Percentiles rank a stretch among this genome's conserved stretches.
Conservation (phyloP, 2,113 vertebrate genomes). For the Takifugu flavidus region DNA sequence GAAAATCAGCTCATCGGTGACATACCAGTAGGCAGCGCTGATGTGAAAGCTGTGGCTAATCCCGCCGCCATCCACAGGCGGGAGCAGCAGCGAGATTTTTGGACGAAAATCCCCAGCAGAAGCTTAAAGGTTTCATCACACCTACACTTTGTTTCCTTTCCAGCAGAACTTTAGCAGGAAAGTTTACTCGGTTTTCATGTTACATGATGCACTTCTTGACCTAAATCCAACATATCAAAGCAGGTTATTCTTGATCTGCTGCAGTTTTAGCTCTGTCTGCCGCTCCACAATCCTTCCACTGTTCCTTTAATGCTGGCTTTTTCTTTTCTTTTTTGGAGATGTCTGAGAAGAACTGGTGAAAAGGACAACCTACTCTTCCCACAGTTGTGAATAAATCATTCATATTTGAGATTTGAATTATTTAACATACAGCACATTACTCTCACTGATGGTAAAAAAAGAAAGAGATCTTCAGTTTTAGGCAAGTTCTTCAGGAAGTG, state of each 20-base stretch:
- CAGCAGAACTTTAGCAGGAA: constrained; percentile 11
- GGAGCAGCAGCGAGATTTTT: constrained; percentile 8
- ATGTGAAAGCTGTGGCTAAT: constrained; percentile 28
- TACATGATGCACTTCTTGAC: constrained; percentile 17
- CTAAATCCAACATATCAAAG: constrained; percentile 24
- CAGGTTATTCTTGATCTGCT: constrained; percentile 22
- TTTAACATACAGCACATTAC: constrained; percentile 63
- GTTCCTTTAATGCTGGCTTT: constrained; percentile 18
- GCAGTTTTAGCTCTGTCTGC: constrained; percentile 13
- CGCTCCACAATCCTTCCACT: not conserved
- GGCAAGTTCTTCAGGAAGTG: constrained; percentile 17
- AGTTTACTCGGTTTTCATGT: constrained; percentile 27
- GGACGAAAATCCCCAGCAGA: constrained; percentile 26
- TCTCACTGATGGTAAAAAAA: constrained; percentile 46
- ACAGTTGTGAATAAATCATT: constrained; percentile 65
- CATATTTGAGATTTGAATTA: constrained; percentile 60
- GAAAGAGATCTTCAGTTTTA: constrained; percentile 38
- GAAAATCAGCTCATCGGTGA: constrained; percentile 29
- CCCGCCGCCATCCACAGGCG: constrained; percentile 24
- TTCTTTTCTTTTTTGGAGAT: constrained; percentile 42
- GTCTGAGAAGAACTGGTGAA: constrained; percentile 23
- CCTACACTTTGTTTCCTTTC: constrained; percentile 18
- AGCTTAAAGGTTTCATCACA: constrained; percentile 42
- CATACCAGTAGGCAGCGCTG: constrained; percentile 25
- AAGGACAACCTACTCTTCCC: constrained; percentile 29